Evolutionary conservation across 2,797 vertebrate species (phyloP), one percentile per base, ranked within the genome.

Genomic region (Protosalanx chinensis): DNA sequence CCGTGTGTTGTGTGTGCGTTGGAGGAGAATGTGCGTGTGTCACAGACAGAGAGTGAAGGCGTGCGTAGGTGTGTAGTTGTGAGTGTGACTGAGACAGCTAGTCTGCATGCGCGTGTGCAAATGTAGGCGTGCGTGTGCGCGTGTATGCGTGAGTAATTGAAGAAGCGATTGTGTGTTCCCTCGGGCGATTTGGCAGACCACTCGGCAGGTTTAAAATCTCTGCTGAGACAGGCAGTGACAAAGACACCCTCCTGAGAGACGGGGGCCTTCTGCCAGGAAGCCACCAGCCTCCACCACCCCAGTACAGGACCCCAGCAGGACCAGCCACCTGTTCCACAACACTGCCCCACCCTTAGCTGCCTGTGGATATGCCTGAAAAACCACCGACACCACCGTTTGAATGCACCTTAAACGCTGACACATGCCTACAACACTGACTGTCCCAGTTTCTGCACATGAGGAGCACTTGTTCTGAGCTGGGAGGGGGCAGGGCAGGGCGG

Each of bases 171-270:
- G 41, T 46, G 7, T 12, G 41, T 46, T 46, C 41, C 41, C 10
- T 46, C 37, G 12, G 41, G 41, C 6, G 41, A 3, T 46, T 63
- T 63, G 61, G 61, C 30, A 63, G 23, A 15, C 41, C 41, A 46
- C 12, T 46, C 60, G 3, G 27, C 6, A n/a, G 37, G 27, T 65
- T 65, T 12, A 46, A 49, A 49, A 65, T 12, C 4, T 41, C 20
- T 61, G 59, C 60, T 12, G 60, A 46, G 30, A n/a, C 62, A 35
- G 30, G 62, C 62, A n/a, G 30, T 64, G 16, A 64, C 62, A 64
- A 64, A 46, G 64, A 46, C 64, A 46, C 35, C 61, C 64, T 13
- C 27, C 23, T 46, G 37, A 27, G 63, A 41, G 23, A 1, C 23
- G 15, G 33, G 33, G 37, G 63, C n/a, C n/a, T 37, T 41, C 33